phyloP scores from a whole-genome alignment of 2,113 vertebrate genomes.

The Oncorhynchus gorbuscha region DNA sequence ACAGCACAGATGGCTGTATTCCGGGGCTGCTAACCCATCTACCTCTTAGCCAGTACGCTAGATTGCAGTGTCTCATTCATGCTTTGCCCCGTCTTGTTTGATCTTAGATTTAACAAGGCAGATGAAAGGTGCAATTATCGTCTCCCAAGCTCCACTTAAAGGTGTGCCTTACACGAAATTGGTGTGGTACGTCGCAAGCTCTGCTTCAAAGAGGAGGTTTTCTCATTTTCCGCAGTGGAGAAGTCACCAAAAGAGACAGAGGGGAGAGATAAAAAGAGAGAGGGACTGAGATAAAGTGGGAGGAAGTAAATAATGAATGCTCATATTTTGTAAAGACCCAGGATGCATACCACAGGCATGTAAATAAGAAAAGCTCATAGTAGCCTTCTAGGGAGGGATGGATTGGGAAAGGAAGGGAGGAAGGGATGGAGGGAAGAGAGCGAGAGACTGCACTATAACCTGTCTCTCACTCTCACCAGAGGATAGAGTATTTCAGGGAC shows the following conservation, averaged over 20 bases:
- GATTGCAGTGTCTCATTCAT: conserved; percentile 47
- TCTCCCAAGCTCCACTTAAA: conserved; percentile 46
- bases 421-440: not conserved
- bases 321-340: conserved; percentile 53
- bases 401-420: conserved; percentile 7
- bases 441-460: conserved; percentile 8
- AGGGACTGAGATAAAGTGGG: conserved; percentile 38
- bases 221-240: conserved; percentile 3
- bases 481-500: not conserved
- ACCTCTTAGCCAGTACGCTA: conserved; percentile 22
- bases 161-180: conserved; percentile 32
- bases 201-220: conserved; percentile 34
- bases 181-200: conserved; percentile 34
- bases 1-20: conserved; percentile 34
- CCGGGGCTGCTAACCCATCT: conserved; percentile 22
- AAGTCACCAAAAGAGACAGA: conserved; percentile 35
- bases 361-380: conserved; percentile 37
- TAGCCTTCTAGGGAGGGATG: not conserved
- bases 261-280: conserved; percentile 24
- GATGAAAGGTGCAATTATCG: conserved; percentile 55
- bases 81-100: conserved; percentile 50
- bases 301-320: conserved; percentile 59
- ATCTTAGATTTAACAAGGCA: conserved; percentile 52
- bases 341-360: conserved; percentile 43
- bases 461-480: too few relatives aligned